Evolutionary conservation across 2,888 invertebrate genomes (phyloP), one percentile per base, ranked within the genome.

Genomic region (Anagyrus pseudococci): DNA sequence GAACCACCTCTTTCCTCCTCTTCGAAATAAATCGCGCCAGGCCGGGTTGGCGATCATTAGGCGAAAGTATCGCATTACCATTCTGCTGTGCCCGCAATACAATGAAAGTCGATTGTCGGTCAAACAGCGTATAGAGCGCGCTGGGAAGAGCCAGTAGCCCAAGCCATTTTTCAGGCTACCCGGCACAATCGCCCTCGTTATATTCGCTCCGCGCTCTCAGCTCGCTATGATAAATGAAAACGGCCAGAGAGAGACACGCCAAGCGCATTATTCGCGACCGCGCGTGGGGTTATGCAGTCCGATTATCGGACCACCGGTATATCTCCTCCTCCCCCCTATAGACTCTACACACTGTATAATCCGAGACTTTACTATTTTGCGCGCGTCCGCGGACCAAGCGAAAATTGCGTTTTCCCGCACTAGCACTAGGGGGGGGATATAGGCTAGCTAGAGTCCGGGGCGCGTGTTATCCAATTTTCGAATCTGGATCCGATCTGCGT

Each of bases 371-470:
- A 64, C 70, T 65, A 64, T 69, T 67, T 68, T 65, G 61, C 61
- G 59, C 50, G 56, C 60, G 68, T 68, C n/a, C 71, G 29, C 8
- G 29, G 48, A 67, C 68, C 69, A 68, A 69, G 69, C 64, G 73
- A 71, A 71, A 72, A 74, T 74, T 73, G 73, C 71, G 62, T 69
- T 65, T 41, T n/a, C n/a, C n/a, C n/a, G n/a, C n/a, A n/a, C 56
- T 40, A 17, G n/a, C 10, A n/a, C n/a, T n/a, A n/a, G n/a, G n/a
- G 29, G 6, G 10, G n/a, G 20, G 20, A 22, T 53, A n/a, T n/a
- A n/a, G 25, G 4, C 15, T 17, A 7, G 7, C 46, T 4, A 1
- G 2, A 13, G 15, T 6, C 26, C 13, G 23, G 6, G 15, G 26
- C n/a, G n/a, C 19, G 23, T 15, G 41, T 29, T 29, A 52, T 53